These are phyloP conservation scores for Oxystoma pomonae DNA, from an alignment of 2,888 invertebrate species.

Conservation along the genomic window DNA sequence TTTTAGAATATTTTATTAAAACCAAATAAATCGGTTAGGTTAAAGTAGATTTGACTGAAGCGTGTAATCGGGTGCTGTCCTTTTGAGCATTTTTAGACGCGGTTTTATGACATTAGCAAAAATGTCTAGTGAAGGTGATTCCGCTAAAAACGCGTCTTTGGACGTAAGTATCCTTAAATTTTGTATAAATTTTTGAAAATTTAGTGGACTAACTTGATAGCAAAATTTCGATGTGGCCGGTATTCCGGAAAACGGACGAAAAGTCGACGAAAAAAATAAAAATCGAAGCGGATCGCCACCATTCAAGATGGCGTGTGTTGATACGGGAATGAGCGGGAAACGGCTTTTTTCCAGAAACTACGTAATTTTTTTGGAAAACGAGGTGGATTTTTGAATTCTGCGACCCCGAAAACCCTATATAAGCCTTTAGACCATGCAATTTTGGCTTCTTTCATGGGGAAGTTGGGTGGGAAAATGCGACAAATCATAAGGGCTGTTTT, in stretches of 20 bases:
- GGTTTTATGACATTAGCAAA: conserved; percentile 41
- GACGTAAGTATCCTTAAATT: conserved; percentile 40
- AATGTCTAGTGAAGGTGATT: conserved; percentile 49
- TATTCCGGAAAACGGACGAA: conserved; percentile 10
- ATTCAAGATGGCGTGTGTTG: conserved; percentile 48
- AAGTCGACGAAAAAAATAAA: conserved; percentile 21
- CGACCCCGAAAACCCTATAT: neutral
- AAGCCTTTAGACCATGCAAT: neutral
- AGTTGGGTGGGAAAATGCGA: neutral
- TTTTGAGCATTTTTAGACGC: conserved; percentile 36
- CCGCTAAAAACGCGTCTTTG: conserved; percentile 43
- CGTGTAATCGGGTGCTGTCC: neutral
- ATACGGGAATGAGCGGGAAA: conserved; percentile 49
- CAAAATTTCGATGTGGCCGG: neutral
- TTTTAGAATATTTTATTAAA: too few species aligned
- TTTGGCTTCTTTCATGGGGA: neutral
- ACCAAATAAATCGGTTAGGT: too few species aligned
- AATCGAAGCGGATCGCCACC: conserved; percentile 39
- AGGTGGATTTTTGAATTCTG: neutral
- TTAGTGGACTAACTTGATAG: neutral
- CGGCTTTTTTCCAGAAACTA: conserved; percentile 9
- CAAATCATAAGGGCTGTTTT: neutral
- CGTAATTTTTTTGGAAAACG: neutral
- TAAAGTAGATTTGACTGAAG: neutral
- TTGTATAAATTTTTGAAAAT: conserved; percentile 15